A percentile compares a stretch with the other conserved stretches of the same genome.
These are phyloP conservation scores for Centropristis striata DNA, from an alignment of 2,113 vertebrate species.

Conservation along the genomic window DNA sequence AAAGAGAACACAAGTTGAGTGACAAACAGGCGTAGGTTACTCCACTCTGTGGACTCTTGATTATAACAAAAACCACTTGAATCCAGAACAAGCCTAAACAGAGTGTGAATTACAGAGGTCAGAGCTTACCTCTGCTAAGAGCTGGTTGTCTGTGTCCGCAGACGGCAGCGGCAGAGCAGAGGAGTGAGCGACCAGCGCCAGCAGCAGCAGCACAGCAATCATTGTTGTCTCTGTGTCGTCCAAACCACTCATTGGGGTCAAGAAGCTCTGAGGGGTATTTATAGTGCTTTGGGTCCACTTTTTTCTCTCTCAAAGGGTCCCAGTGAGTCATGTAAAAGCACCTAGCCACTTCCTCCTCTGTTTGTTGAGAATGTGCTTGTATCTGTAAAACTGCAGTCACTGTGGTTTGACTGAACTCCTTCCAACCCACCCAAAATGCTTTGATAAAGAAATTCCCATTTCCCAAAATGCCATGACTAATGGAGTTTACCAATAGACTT, in stretches of 20 bases:
- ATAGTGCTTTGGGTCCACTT: constrained; percentile 50
- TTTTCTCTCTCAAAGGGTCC: constrained; percentile 34
- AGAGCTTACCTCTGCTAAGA: constrained; percentile 78
- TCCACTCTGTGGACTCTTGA: background rate
- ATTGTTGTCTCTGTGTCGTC: constrained; percentile 60
- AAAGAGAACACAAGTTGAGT: background rate
- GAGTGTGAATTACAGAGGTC: background rate
- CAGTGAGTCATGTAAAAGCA: constrained; percentile 84
- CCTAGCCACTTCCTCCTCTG: constrained; percentile 78
- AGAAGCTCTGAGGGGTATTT: constrained; percentile 63
- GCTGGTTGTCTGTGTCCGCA: constrained; percentile 46
- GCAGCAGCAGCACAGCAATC: constrained; percentile 66
- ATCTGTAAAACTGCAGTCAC: constrained; percentile 25
- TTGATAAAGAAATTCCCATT: constrained; percentile 9
- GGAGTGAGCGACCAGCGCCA: constrained; percentile 53
- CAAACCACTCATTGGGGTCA: constrained; percentile 40
- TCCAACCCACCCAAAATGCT: constrained; percentile 28
- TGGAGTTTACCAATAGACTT: background rate
- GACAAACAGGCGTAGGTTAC: background rate
- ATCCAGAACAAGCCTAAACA: background rate
- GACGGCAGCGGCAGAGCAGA: constrained; percentile 59
- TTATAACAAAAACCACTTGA: background rate
- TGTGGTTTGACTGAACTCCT: constrained; percentile 52
- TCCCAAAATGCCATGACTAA: background rate
- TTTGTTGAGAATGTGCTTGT: constrained; percentile 58